A percentile compares a stretch with the other conserved stretches of the same genome.
phyloP scores from a whole-genome alignment of 1,140 invertebrate genomes.

The Ectropis grisescens region DNA sequence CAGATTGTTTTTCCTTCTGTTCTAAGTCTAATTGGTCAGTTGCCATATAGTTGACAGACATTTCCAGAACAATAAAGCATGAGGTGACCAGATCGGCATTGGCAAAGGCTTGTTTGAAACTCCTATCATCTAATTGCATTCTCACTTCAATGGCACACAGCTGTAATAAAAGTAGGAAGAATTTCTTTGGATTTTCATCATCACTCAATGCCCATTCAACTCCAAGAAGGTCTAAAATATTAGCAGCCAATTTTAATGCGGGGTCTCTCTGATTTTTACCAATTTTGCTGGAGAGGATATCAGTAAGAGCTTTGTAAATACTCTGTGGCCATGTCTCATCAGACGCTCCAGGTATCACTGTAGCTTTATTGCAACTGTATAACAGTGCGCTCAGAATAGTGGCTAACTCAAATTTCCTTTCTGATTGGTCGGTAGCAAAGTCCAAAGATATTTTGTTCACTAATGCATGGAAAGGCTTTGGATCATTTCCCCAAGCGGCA shows the following conservation, averaged over 20 bases:
- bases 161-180: conserved; percentile 88
- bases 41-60: conserved; percentile 84
- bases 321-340: conserved; percentile 84
- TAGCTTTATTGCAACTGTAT: conserved; percentile 77
- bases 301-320: conserved; percentile 82
- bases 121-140: conserved; percentile 91
- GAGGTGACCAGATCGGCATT: conserved; percentile 83
- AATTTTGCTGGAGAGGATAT: conserved; percentile 89
- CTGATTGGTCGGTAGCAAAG: conserved; percentile 88
- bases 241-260: conserved; percentile 85
- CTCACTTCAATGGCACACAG: conserved; percentile 91
- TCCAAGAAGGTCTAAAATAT: conserved; percentile 85
- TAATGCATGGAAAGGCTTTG: conserved; percentile 84
- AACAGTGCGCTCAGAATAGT: conserved; percentile 81
- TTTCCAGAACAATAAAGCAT: conserved; percentile 88
- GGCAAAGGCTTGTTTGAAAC: conserved; percentile 81
- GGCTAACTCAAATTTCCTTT: conserved; percentile 90
- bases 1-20: conserved; percentile 89
- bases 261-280: conserved; percentile 89
- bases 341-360: conserved; percentile 71
- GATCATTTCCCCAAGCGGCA: conserved; percentile 79
- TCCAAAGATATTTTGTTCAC: conserved; percentile 87
- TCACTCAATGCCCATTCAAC: conserved; percentile 86
- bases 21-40: conserved; percentile 87
- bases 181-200: conserved; percentile 83